Evolutionary conservation across 2,113 vertebrate species (phyloP).

Genomic region (Anarrhichthys ocellatus): DNA sequence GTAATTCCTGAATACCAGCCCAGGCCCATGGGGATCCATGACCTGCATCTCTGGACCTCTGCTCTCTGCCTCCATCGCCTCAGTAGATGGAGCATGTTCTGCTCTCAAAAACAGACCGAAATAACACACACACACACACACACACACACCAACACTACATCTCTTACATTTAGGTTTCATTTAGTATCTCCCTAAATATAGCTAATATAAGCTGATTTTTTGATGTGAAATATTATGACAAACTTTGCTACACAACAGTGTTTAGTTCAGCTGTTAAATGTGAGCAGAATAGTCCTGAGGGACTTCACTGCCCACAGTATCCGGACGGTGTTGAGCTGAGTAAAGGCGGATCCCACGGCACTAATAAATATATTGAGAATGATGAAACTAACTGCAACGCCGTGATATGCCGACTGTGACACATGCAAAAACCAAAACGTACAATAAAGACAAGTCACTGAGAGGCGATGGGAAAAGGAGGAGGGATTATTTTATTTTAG

Average conservation of each 20-base stretch:
- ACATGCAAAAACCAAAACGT: slow-evolving; percentile 31
- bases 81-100: slow-evolving; percentile 27
- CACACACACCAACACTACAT: background rate
- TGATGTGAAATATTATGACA: background rate
- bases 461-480: slow-evolving; percentile 1
- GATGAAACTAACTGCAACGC: slow-evolving; percentile 69
- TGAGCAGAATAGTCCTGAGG: slow-evolving; percentile 21
- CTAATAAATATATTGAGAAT: slow-evolving; percentile 52
- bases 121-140: slow-evolving; percentile 36
- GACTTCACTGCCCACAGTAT: slow-evolving; percentile 35
- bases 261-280: slow-evolving; percentile 35
- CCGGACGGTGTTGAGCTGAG: slow-evolving; percentile 20
- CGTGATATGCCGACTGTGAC: slow-evolving; percentile 31
- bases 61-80: slow-evolving; percentile 55
- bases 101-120: slow-evolving; percentile 57
- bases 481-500: background rate
- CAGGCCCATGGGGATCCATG: slow-evolving; percentile 71
- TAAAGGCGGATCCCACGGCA: slow-evolving; percentile 44
- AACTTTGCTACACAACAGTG: slow-evolving; percentile 3
- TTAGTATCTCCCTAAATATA: slow-evolving; percentile 17
- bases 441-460: slow-evolving; percentile 15
- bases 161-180: slow-evolving; percentile 12
- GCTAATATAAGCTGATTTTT: background rate
- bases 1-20: slow-evolving; percentile 74
- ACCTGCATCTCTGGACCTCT: slow-evolving; percentile 73